Percentiles rank a stretch among this genome's conserved stretches.
Conservation (phyloP, 2,797 vertebrate genomes). For the Discoglossus pictus region DNA sequence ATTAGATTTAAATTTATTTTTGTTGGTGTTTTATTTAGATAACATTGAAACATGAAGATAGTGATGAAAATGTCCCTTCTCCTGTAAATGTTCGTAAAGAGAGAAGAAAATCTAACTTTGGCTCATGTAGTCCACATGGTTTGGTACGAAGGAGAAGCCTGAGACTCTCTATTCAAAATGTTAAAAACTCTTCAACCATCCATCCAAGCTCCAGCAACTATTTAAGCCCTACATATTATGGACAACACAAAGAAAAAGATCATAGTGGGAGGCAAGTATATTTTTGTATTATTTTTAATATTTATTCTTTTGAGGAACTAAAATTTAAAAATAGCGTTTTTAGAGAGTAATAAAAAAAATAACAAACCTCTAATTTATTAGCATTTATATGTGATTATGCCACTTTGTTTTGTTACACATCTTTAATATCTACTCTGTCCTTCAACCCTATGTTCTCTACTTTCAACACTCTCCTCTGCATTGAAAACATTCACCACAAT, state of each 20-base stretch:
- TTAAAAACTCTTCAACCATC: constrained; percentile 77
- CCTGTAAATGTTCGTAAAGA: constrained; percentile 78
- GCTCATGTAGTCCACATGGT: constrained; percentile 74
- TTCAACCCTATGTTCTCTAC: too few species aligned
- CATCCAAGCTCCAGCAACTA: constrained; percentile 79
- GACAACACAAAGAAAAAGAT: constrained; percentile 73
- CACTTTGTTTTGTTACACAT: too few species aligned
- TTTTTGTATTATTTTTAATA: not conserved
- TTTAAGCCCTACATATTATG: constrained; percentile 62
- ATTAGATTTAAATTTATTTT: not conserved
- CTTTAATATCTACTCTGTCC: too few species aligned
- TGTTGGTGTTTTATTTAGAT: not conserved
- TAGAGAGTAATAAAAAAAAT: too few species aligned
- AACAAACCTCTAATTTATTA: too few species aligned
- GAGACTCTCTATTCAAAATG: constrained; percentile 85
- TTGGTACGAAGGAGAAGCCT: constrained; percentile 89
- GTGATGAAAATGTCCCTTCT: constrained; percentile 77
- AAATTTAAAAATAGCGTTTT: too few species aligned
- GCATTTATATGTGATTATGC: too few species aligned
- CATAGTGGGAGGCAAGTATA: constrained; percentile 84
- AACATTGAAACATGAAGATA: constrained; percentile 82
- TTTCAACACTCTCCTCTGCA: too few species aligned
- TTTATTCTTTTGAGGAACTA: too few species aligned
- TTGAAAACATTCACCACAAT: too few species aligned
- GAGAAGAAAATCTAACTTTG: constrained; percentile 82